These are phyloP conservation scores for Typhlomys cinereus DNA, from an alignment of 2,113 vertebrate genomes.

Conservation along the genomic window DNA sequence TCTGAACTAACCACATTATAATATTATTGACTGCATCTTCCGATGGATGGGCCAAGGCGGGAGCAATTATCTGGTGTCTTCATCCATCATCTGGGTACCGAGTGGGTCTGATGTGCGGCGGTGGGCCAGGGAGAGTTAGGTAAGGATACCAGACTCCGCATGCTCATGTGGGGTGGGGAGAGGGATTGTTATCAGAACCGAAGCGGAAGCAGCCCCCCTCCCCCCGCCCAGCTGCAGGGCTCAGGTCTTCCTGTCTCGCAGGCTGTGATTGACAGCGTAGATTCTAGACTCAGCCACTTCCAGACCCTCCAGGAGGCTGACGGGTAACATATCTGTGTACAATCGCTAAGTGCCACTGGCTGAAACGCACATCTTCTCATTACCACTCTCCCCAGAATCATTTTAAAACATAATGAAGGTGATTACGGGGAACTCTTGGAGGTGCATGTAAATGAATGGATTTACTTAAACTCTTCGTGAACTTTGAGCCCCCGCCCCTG, in stretches of 20 bases:
- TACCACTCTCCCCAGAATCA: background rate
- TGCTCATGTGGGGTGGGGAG: background rate
- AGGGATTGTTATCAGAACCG: background rate
- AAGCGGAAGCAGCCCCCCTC: background rate
- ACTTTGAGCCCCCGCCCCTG: constrained; percentile 11
- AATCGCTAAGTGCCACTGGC: background rate
- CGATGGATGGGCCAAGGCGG: fast-evolving
- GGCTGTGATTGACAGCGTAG: background rate
- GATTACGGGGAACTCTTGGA: constrained; percentile 55
- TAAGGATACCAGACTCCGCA: fast-evolving
- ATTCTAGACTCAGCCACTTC: background rate
- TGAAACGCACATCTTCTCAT: constrained; percentile 14
- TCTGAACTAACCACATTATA: background rate
- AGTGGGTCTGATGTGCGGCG: fast-evolving
- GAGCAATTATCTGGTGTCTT: background rate
- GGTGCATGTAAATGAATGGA: constrained; percentile 43
- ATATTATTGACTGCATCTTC: background rate
- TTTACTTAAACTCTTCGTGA: constrained; percentile 69
- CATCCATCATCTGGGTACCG: background rate
- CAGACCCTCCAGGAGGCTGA: background rate
- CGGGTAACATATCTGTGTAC: background rate
- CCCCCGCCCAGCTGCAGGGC: background rate
- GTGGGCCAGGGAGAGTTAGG: fast-evolving
- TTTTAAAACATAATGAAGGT: constrained; percentile 54
- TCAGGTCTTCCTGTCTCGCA: fast-evolving